phyloP scores from a whole-genome alignment of 2,888 invertebrate genomes.

The Lysandra bellargus region DNA sequence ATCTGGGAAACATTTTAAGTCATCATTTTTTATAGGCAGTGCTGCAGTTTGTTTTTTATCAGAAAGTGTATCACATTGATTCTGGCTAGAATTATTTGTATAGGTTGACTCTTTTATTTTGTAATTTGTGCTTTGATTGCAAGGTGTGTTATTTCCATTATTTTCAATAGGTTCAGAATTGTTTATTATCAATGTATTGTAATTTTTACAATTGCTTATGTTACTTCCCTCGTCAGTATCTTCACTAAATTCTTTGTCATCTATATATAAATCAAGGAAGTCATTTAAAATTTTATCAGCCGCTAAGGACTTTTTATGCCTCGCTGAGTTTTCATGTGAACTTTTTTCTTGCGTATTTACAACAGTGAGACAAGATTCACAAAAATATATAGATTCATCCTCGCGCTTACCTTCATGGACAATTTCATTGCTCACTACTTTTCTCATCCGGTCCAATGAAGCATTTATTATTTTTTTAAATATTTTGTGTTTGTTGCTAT shows the following conservation, averaged over 20 bases:
- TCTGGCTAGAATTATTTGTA: not conserved
- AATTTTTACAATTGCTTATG: not conserved
- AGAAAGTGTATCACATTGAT: not conserved
- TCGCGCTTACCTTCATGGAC: not conserved
- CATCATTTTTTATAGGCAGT: not conserved
- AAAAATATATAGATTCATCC: slow-evolving; percentile 42
- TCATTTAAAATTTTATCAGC: slow-evolving; percentile 43
- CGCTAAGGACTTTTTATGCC: slow-evolving; percentile 42
- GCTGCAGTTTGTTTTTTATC: not conserved
- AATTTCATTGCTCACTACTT: slow-evolving; percentile 37
- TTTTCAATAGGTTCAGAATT: not conserved
- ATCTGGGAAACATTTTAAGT: not conserved
- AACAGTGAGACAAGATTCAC: slow-evolving; percentile 43
- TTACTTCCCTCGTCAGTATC: not conserved
- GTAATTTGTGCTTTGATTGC: not conserved
- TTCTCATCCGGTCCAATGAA: slow-evolving; percentile 43
- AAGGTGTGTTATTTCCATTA: not conserved
- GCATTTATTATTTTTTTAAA: slow-evolving; percentile 44
- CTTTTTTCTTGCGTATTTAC: slow-evolving; percentile 39
- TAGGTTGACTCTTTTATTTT: not conserved
- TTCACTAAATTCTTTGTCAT: not conserved
- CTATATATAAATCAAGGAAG: slow-evolving; percentile 39
- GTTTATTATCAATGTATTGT: not conserved
- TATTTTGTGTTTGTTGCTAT: slow-evolving; percentile 46
- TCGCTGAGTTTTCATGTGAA: slow-evolving; percentile 41